Percentiles rank a stretch among this genome's conserved stretches.
Conservation (phyloP, 2,113 vertebrate species). For the Fulica atra region DNA sequence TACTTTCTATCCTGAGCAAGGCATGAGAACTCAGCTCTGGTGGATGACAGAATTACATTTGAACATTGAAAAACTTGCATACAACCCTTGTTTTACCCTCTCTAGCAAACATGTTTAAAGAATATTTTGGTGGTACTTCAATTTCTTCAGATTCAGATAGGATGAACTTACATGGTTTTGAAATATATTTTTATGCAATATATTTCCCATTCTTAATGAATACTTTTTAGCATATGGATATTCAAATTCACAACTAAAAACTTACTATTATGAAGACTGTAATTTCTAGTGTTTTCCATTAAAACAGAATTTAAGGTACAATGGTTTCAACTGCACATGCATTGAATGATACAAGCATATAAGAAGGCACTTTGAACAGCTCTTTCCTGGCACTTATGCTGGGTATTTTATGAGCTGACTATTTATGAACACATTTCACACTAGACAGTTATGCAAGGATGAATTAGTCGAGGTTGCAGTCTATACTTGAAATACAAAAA, state of each 20-base stretch:
- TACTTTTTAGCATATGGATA: not conserved
- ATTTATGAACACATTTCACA: not conserved
- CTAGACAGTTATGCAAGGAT: not conserved
- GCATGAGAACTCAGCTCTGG: not conserved
- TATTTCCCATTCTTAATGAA: not conserved
- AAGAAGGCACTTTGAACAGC: not conserved
- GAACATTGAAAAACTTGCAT: not conserved
- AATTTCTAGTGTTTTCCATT: not conserved
- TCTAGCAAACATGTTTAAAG: not conserved
- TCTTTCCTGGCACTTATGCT: not conserved
- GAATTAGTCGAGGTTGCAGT: not conserved
- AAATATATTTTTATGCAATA: not conserved
- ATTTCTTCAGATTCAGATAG: not conserved
- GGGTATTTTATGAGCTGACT: not conserved
- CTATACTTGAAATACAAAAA: not conserved
- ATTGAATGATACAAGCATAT: not conserved
- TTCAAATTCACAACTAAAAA: not conserved
- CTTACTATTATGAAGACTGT: constrained; percentile 8
- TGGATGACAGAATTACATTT: not conserved
- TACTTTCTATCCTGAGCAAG: not conserved
- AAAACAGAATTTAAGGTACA: not conserved
- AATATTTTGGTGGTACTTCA: not conserved
- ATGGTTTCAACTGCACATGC: not conserved
- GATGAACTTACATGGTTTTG: not conserved
- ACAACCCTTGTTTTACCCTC: not conserved